Base-by-base conservation (phyloP, 2,888 invertebrate genomes). In the Ligdia adustata region DNA sequence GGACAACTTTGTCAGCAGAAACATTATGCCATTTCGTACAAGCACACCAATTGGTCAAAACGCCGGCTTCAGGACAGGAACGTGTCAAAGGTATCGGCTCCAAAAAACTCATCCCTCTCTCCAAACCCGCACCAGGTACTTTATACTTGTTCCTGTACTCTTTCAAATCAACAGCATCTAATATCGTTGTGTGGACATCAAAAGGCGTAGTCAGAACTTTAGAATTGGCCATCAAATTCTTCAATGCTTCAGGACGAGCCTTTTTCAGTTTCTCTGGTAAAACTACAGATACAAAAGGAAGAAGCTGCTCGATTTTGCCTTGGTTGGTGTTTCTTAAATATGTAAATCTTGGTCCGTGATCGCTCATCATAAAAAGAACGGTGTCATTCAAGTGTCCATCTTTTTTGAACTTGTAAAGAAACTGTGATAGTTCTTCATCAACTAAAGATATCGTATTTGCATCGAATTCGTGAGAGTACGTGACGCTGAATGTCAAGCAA, bases 321-420 rank as follows among this genome's bases (percentile, higher is more conserved):
- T 98, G 98, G 3, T 96, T 89, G 0, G 97, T 98, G 63, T 95
- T 93, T 0, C 98, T 92, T 4, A 97, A 92, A 38, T 93, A 91
- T 0, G 95, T 94, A 79, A 96, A 98, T 71, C 96, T 94, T 55
- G 95, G 94, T 0, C 98, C 98, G 78, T 99, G 98, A 81, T 99
- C 98, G 3, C 97, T 95, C 97, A 98, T 97, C 1, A 98, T 73
- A 44, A 98, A 93, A 0, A 98, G 79, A 53, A 98, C 72, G 0
- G 98, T 96, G 63, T 97, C 93, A 54, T 97, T 93, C 9, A 97
- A 83, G 28, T 93, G 80, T 0, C 94, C 93, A 1, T 89, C 88
- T 3, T 85, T 70, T 33, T 93, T 84, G 11, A 97, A 81, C 28
- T 90, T 81, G 26, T 84, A 84, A 7, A 98, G 71, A 89, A 95